Percentiles rank a stretch among this genome's conserved stretches.
phyloP scores from a whole-genome alignment of 2,797 vertebrate species.

The Morelia viridis region DNA sequence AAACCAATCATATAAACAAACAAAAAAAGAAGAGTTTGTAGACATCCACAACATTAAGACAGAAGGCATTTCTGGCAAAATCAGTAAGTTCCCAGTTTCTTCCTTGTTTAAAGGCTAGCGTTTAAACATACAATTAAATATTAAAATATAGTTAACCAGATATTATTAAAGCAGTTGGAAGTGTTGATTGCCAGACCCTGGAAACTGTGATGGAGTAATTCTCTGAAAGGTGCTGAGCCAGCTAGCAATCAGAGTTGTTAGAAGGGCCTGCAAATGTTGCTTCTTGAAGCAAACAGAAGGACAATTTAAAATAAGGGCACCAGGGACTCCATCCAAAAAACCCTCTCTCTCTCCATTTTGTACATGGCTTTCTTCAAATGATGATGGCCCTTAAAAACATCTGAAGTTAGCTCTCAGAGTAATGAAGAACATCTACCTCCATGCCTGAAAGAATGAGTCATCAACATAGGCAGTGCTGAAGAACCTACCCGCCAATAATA shows the following conservation, averaged over 20 bases:
- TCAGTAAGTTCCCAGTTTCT: background rate
- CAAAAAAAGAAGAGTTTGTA: background rate
- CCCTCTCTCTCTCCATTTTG: background rate
- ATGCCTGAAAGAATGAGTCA: background rate
- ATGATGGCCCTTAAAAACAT: background rate
- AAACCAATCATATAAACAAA: background rate
- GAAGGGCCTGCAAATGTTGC: background rate
- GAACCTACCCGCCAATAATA: background rate
- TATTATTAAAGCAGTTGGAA: constrained; percentile 14
- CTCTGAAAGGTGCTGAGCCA: constrained; percentile 42
- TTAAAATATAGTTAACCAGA: constrained; percentile 27
- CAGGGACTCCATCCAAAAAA: background rate
- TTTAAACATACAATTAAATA: constrained; percentile 25
- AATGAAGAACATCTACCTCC: background rate
- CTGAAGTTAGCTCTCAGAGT: background rate
- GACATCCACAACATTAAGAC: background rate
- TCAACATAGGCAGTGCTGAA: background rate
- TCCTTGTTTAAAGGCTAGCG: constrained; percentile 10
- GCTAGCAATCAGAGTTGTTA: constrained; percentile 42
- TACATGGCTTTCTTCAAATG: background rate
- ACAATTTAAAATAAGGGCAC: constrained; percentile 8
- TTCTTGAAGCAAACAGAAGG: constrained; percentile 30
- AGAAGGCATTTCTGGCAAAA: background rate
- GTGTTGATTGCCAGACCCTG: constrained; percentile 18
- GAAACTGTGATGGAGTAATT: constrained; percentile 41